These are phyloP conservation scores for Rhagonycha lutea DNA, from an alignment of 2,888 invertebrate species.

Conservation along the genomic window DNA sequence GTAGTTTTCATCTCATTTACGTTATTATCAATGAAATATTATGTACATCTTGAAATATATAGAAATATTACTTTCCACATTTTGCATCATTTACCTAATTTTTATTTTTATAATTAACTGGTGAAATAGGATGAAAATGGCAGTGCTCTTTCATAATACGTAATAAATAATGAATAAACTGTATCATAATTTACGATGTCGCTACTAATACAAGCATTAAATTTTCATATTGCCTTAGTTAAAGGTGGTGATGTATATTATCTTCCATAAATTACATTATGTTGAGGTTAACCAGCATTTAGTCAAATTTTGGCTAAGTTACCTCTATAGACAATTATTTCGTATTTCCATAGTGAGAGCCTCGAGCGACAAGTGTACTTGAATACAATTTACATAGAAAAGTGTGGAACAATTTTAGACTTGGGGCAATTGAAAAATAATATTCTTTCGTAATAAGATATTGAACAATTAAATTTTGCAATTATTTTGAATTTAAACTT, in stretches of 20 bases:
- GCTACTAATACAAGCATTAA: neutral
- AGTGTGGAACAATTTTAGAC: neutral
- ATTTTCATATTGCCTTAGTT: neutral
- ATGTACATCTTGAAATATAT: no score
- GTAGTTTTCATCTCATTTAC: no score
- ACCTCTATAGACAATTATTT: neutral
- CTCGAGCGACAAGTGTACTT: neutral
- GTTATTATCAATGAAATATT: no score
- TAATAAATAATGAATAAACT: no score
- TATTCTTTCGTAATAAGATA: neutral
- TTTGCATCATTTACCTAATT: no score
- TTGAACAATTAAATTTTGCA: no score
- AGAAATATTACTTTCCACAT: no score
- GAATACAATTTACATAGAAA: neutral
- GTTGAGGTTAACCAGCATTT: neutral
- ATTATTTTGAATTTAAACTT: no score
- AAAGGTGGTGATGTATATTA: neutral
- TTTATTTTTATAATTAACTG: no score
- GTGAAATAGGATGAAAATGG: no score
- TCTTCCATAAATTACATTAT: neutral
- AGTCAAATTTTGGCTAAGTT: neutral
- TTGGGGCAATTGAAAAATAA: neutral
- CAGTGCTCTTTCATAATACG: no score
- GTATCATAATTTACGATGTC: neutral
- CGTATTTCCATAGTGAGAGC: neutral